Evolutionary conservation across 2,888 invertebrate species (phyloP).

Genomic region (Pristionchus japonicus): DNA sequence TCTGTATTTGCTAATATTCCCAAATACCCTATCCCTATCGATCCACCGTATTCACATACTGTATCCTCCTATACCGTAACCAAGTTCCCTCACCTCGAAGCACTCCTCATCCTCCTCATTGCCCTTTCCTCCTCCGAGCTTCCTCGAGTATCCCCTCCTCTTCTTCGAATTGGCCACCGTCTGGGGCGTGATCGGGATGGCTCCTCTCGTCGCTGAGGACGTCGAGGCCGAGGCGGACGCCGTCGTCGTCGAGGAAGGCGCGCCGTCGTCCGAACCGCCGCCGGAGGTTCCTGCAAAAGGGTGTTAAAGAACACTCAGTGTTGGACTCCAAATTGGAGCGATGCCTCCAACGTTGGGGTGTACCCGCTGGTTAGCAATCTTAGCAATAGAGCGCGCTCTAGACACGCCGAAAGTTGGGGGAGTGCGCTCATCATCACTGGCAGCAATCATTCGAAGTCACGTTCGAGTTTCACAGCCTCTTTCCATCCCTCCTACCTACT

Average conservation of each 20-base stretch:
- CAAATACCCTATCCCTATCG: neutral
- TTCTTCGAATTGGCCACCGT: slow-evolving; percentile 56
- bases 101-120: slow-evolving; percentile 64
- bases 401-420: too few relatives aligned
- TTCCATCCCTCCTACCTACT: too few relatives aligned
- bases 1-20: neutral
- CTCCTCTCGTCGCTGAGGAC: neutral
- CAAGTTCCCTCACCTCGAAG: slow-evolving; percentile 55
- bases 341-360: too few relatives aligned
- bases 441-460: too few relatives aligned
- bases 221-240: slow-evolving; percentile 32
- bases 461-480: too few relatives aligned
- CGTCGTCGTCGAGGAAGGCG: slow-evolving; percentile 50
- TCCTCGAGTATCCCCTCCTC: slow-evolving; percentile 48
- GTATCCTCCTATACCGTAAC: neutral
- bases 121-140: slow-evolving; percentile 56
- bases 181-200: slow-evolving; percentile 56
- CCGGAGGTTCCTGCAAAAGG: slow-evolving; percentile 53
- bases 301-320: too few relatives aligned
- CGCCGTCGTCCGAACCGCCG: slow-evolving; percentile 62
- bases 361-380: too few relatives aligned
- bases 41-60: neutral
- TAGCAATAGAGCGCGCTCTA: too few relatives aligned
- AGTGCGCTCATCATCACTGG: too few relatives aligned
- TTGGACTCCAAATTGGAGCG: too few relatives aligned